Evolutionary conservation across 2,113 vertebrate genomes (phyloP).

Genomic region (Chloropsis hardwickii): DNA sequence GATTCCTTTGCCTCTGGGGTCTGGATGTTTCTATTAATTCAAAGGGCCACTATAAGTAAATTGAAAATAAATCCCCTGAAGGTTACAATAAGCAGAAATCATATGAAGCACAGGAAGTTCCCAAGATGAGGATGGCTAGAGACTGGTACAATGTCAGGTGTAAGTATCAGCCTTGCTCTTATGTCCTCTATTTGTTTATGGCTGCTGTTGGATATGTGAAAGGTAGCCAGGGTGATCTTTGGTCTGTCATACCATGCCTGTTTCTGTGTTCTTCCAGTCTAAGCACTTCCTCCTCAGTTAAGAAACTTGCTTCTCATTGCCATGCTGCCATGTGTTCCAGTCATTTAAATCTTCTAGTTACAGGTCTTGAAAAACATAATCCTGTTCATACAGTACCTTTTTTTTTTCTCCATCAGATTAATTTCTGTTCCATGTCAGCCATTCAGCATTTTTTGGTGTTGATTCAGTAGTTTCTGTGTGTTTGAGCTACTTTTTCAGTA

Average conservation of each 20-base stretch:
- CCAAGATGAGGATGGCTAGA: not conserved
- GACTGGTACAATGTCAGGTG: not conserved
- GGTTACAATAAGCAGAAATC: not conserved
- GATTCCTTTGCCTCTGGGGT: not conserved
- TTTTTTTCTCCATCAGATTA: not conserved
- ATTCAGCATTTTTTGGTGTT: not conserved
- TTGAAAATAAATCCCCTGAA: not conserved
- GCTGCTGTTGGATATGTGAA: not conserved
- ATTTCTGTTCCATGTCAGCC: not conserved
- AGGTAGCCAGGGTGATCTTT: not conserved
- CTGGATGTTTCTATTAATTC: not conserved
- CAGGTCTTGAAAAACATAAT: not conserved
- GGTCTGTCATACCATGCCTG: not conserved
- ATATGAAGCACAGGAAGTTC: not conserved
- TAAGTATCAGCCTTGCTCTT: not conserved
- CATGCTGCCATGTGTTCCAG: not conserved
- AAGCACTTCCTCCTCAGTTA: not conserved
- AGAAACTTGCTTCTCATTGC: not conserved
- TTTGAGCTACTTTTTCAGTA: not conserved
- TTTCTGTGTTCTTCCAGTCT: not conserved
- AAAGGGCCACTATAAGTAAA: not conserved
- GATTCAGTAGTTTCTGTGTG: not conserved
- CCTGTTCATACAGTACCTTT: not conserved
- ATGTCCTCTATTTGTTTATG: not conserved
- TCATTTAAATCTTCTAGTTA: not conserved